A percentile compares a stretch with the other conserved stretches of the same genome.
Evolutionary conservation across 2,888 invertebrate species (phyloP).

Genomic region (Drosophila meridiana): DNA sequence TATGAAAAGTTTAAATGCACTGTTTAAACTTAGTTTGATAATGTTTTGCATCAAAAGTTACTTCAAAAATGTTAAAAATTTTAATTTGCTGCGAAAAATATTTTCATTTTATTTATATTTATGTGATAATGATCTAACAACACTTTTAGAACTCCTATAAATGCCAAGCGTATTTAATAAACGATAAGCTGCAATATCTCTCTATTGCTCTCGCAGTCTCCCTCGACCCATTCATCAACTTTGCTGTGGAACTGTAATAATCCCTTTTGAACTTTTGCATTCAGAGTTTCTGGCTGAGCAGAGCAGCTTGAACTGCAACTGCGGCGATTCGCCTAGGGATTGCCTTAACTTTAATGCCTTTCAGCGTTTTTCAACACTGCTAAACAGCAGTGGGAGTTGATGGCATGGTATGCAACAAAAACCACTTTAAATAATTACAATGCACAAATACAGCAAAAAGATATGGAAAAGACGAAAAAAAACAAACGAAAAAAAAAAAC

Average conservation of each 20-base stretch:
- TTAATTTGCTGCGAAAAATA: neutral
- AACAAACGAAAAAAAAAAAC: slow-evolving; percentile 24
- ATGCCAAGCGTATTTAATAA: neutral
- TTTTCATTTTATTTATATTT: neutral
- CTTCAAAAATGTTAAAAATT: neutral
- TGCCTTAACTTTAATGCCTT: slow-evolving; percentile 42
- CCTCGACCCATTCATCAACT: neutral
- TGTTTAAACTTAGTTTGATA: neutral
- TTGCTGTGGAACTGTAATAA: slow-evolving; percentile 12
- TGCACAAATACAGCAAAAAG: slow-evolving; percentile 37
- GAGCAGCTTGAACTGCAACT: slow-evolving; percentile 21
- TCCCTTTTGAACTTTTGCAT: slow-evolving; percentile 17
- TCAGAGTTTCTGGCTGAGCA: slow-evolving; percentile 4
- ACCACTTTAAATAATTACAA: slow-evolving; percentile 78
- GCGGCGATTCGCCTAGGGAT: slow-evolving; percentile 18
- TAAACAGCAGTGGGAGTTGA: neutral
- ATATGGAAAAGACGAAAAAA: slow-evolving; percentile 14
- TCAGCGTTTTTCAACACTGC: slow-evolving; percentile 35
- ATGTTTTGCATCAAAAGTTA: neutral
- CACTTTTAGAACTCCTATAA: neutral
- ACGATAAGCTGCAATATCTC: neutral
- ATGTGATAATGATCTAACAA: neutral
- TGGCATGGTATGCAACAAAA: slow-evolving; percentile 30
- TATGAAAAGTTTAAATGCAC: slow-evolving; percentile 1
- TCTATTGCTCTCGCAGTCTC: neutral